Conservation (phyloP, 2,797 vertebrate genomes). For the Eurystomus glaucurus region DNA sequence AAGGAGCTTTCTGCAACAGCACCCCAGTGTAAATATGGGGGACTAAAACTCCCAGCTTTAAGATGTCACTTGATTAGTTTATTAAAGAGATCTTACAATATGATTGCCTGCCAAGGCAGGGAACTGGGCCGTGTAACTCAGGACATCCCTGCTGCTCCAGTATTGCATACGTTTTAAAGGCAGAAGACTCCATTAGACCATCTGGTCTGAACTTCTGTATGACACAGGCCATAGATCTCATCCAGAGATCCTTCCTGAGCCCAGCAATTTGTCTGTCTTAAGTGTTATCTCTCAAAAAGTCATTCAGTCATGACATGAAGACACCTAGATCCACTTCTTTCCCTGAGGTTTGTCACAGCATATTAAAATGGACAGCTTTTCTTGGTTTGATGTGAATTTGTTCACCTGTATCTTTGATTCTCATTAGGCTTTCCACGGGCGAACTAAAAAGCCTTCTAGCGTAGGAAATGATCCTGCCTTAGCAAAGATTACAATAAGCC, state of each 20-base stretch:
- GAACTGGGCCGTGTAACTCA: rapidly evolving
- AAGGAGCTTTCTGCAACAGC: neutral
- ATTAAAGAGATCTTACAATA: neutral
- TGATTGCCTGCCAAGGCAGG: neutral
- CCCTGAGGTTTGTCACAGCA: neutral
- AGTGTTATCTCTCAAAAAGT: neutral
- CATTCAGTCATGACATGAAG: neutral
- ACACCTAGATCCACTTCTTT: neutral
- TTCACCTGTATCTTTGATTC: neutral
- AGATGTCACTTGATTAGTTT: neutral
- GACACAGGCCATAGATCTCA: neutral
- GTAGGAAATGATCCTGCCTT: neutral
- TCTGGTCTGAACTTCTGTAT: neutral
- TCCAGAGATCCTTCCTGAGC: neutral
- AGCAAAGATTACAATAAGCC: neutral
- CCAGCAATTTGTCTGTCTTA: neutral
- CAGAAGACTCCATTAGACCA: neutral
- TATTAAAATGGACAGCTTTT: neutral
- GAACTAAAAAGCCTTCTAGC: neutral
- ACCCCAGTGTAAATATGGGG: neutral
- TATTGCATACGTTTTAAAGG: neutral
- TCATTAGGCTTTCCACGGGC: neutral
- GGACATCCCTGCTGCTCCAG: neutral
- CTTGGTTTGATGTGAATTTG: neutral
- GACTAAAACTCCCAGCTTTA: neutral